phyloP scores from a whole-genome alignment of 2,888 invertebrate species.

The Poecilus cupreus region DNA sequence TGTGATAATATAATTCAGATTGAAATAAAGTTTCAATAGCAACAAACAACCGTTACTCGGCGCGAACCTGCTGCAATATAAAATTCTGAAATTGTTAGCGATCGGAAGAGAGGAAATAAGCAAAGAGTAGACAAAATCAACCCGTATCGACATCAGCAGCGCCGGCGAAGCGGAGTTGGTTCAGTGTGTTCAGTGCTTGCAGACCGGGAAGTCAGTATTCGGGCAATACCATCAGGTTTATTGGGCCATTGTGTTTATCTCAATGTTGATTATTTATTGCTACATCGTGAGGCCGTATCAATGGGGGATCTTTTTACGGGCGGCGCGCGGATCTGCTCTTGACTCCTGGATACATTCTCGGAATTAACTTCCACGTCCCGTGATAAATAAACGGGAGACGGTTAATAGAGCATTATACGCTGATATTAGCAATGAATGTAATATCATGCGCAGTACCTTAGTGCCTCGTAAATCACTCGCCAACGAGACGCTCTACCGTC shows the following conservation, averaged over 20 bases:
- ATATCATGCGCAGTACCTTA: conserved; percentile 40
- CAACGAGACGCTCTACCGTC: not conserved
- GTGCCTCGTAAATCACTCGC: conserved; percentile 46
- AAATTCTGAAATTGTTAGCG: conserved; percentile 36
- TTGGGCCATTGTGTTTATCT: conserved; percentile 62
- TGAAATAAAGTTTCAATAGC: conserved; percentile 61
- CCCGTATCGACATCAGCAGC: not conserved
- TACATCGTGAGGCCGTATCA: conserved; percentile 61
- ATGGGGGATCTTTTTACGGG: conserved; percentile 61
- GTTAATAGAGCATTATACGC: conserved; percentile 47
- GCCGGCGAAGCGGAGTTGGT: too few species aligned
- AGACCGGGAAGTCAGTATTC: conserved; percentile 33
- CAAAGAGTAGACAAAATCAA: conserved; percentile 29
- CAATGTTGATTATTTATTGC: conserved; percentile 63
- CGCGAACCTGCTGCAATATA: conserved; percentile 47
- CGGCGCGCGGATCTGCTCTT: not conserved
- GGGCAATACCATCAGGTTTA: conserved; percentile 57
- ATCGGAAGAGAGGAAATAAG: conserved; percentile 32
- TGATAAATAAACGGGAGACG: conserved; percentile 44
- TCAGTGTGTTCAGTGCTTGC: not conserved
- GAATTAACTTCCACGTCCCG: conserved; percentile 8
- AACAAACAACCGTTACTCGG: conserved; percentile 61
- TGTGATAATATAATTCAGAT: conserved; percentile 60
- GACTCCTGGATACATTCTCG: not conserved
- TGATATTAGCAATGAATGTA: conserved; percentile 57